Base-by-base conservation (phyloP, 2,113 vertebrate genomes). In the Rana temporaria region DNA sequence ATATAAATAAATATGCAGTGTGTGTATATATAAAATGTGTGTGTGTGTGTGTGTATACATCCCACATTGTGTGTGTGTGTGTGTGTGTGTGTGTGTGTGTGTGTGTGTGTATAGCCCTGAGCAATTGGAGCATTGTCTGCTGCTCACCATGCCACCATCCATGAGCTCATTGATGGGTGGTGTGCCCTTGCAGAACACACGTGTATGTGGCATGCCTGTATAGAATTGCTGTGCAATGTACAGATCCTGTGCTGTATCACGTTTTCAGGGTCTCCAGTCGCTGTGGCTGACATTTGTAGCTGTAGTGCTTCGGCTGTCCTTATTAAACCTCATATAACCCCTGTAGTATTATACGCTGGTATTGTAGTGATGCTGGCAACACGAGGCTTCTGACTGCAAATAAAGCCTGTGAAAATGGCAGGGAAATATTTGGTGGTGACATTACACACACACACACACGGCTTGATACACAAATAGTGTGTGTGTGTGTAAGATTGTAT, bases 321-420 rank as follows among this genome's bases (percentile, higher is more conserved):
- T 71, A 63, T 30, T 60, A 80, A 71, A 80, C 78, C 67, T 80
- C 57, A 80, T 15, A 67, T 79, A 79, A 68, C 77, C 77, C 66
- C 78, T 48, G 56, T 80, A 70, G 56, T 64, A 42, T 67, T 64
- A 42, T 67, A 16, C 22, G 15, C 9, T 30, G 65, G 32, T 26
- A 68, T 24, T 56, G 8, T 73, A 52, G 18, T 26, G 12, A 3
- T 78, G 77, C 76, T 56, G 48, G 63, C 6, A 78, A n/a, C 63
- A 18, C 11, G 63, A 32, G 24, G 24, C 6, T 16, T 53, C 16
- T 26, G 22, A 24, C 62, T 30, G 52, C 20, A 48, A 30, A 20
- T 48, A 69, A 20, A 20, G 42, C 6, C n/a, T 3, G 67, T 48
- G 67, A 11, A 22, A 16, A 69, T 69, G 67, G 38, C 66, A 68